Percentiles rank a stretch among this genome's conserved stretches.
Conservation (phyloP, 1,140 invertebrate species). For the Eumeta japonica region DNA sequence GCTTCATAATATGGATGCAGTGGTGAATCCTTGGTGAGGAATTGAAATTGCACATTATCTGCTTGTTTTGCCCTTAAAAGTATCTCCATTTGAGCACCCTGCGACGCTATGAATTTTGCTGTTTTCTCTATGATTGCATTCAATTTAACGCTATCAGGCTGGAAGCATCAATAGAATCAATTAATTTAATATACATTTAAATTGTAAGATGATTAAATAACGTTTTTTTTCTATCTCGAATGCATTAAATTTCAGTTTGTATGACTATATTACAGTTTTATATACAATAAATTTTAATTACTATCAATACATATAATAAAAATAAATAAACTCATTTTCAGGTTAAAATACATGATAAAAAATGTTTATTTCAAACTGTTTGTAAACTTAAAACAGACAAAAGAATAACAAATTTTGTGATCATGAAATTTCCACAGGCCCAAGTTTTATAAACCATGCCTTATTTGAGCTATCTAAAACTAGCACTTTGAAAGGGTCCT, state of each 20-base stretch:
- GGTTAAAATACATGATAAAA: too few species aligned
- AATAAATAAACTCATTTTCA: too few species aligned
- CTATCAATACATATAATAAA: too few species aligned
- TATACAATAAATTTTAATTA: constrained; percentile 7
- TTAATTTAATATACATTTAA: constrained; percentile 1
- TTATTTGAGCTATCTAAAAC: too few species aligned
- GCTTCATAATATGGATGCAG: constrained; percentile 91
- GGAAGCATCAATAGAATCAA: constrained; percentile 40
- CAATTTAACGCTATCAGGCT: constrained; percentile 90
- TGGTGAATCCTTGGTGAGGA: constrained; percentile 81
- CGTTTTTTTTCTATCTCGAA: not conserved
- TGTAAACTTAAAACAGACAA: too few species aligned
- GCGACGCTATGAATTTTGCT: constrained; percentile 87
- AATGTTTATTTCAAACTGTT: too few species aligned
- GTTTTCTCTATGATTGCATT: constrained; percentile 97
- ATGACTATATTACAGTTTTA: not conserved
- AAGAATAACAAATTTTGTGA: constrained; percentile 7
- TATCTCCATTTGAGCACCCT: constrained; percentile 98
- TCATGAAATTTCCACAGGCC: too few species aligned
- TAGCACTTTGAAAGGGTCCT: too few species aligned
- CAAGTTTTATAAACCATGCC: too few species aligned
- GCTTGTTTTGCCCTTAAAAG: constrained; percentile 95
- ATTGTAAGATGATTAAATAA: not conserved
- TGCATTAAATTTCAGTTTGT: too few species aligned
- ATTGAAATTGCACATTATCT: constrained; percentile 90